Base-by-base conservation (phyloP, 2,888 invertebrate genomes). In the Archips xylosteana region DNA sequence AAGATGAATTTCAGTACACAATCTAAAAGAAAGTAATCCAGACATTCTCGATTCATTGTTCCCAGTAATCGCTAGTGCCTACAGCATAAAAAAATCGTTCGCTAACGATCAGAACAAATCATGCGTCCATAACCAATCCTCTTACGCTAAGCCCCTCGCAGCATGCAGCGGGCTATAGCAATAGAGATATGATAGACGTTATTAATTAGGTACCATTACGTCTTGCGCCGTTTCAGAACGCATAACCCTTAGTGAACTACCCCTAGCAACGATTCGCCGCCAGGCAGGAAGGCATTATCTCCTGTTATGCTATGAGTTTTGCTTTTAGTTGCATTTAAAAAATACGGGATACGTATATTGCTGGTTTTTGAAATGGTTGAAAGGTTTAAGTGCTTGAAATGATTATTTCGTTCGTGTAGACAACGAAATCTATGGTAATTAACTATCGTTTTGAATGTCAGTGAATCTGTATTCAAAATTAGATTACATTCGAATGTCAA, bases 161-260 rank as follows among this genome's bases (percentile, higher is more conserved):
- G 75, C 78, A 79, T 85, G 82, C 83, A 87, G 89, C 89, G 89
- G 89, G 88, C 89, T 51, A 34, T 82, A 85, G 91, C 90, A 91
- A 93, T 92, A 87, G 90, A 92, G 92, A 93, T 94, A 94, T 94
- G 91, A 93, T 92, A 92, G 90, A 92, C 88, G 90, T 92, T 92
- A 94, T 94, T 94, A 94, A 94, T 94, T 93, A 92, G 90, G 91
- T 90, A 89, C 91, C 93, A 87, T 92, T 92, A 91, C 89, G 85
- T 92, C 91, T 92, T 92, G 88, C 90, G 90, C 89, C 88, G 79
- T 92, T 91, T 91, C 92, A 91, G 86, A 90, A 88, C 86, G 85
- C 86, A 83, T 84, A 82, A 86, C 84, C 85, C 84, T 82, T 77
- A 75, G 83, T 82, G 85, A 81, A 80, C 83, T 85, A 84, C 80